Evolutionary conservation across 2,888 invertebrate species (phyloP), one percentile per base, ranked within the genome.

Genomic region (Andrena dorsata): DNA sequence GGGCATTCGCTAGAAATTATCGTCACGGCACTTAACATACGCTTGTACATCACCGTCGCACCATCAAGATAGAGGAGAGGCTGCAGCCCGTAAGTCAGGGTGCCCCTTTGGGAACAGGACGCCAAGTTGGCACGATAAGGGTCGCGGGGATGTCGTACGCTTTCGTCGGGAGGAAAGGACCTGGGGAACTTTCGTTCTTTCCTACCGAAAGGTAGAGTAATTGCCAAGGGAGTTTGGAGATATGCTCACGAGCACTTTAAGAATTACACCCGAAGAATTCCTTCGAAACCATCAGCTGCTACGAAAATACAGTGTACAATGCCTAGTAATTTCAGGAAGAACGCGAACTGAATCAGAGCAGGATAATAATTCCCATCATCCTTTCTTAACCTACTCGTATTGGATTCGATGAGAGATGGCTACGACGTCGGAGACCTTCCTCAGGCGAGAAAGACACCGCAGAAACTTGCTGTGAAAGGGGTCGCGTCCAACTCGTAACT

Each of bases 101-200:
- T 69, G 86, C 76, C 88, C 88, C 90, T 82, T 80, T 49, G 90
- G 87, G 90, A 88, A 78, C 86, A 82, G 76, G 81, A 85, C 87
- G 86, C 84, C 86, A 63, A 69, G 61, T 58, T 49, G 30, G 49
- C 49, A 20, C 53, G 81, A 84, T 81, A 84, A 81, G 63, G 71
- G 60, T 65, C 20, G 58, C 60, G 66, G 35, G 41, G 32, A 78
- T 13, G 69, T 69, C 13, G 30, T 20, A 47, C 49, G 72, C 68
- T 83, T 85, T 84, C 83, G 71, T 79, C 77, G 20, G 5, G 26
- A n/a, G 10, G 32, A 41, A 63, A 53, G 47, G 28, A n/a, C 35
- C 32, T n/a, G 35, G 7, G 2, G 47, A n/a, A 70, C 69, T 80
- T 61, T 61, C 47, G 8, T 26, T 61, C 4, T 41, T 41, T 41